A percentile compares a stretch with the other conserved stretches of the same genome.
Evolutionary conservation across 2,797 vertebrate genomes (phyloP).

Genomic region (Zenarchopterus dispar): DNA sequence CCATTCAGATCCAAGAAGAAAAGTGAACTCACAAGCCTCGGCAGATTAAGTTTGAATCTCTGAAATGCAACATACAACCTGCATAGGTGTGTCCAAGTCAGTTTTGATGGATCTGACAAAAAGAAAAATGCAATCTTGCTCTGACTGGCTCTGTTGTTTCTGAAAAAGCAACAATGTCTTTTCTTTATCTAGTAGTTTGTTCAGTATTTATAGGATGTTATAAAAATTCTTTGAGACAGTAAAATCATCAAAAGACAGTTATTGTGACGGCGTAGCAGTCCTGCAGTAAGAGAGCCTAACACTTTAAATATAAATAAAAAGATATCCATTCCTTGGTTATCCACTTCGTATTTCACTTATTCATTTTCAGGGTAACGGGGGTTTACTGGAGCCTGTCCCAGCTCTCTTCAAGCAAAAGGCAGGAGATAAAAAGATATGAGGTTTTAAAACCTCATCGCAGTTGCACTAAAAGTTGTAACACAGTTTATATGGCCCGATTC

Average conservation of each 20-base stretch:
- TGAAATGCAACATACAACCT: too few species aligned
- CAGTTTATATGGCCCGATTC: slow-evolving; percentile 33
- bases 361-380: too few species aligned
- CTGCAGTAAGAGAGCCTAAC: slow-evolving; percentile 2
- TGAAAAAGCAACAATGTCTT: too few species aligned
- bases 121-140: too few species aligned
- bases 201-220: slow-evolving; percentile 1
- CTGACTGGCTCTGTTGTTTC: too few species aligned
- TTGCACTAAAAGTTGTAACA: slow-evolving; percentile 13
- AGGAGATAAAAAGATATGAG: not conserved
- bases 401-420: not conserved
- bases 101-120: too few species aligned
- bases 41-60: too few species aligned
- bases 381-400: too few species aligned
- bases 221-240: not conserved
- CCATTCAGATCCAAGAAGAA: too few species aligned
- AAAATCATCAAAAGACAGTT: slow-evolving; percentile 25
- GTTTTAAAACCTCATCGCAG: slow-evolving; percentile 27
- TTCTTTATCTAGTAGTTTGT: too few species aligned
- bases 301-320: slow-evolving; percentile 23
- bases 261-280: slow-evolving; percentile 41
- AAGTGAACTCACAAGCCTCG: too few species aligned
- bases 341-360: not conserved
- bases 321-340: not conserved
- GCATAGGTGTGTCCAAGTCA: too few species aligned